Base-by-base conservation (phyloP, 2,797 vertebrate species). In the Lithobates pipiens region DNA sequence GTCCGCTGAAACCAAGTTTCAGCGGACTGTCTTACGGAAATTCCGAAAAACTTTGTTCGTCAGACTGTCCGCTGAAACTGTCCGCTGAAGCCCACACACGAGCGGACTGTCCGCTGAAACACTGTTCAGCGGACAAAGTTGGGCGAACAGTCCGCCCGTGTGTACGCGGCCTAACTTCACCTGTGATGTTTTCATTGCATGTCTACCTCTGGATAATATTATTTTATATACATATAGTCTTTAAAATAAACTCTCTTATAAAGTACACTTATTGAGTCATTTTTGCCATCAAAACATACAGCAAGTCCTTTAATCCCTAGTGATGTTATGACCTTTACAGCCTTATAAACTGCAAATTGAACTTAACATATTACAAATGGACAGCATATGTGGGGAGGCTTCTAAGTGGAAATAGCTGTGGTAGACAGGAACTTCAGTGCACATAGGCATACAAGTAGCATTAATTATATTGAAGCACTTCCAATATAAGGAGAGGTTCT, bases 401-500 rank as follows among this genome's bases (percentile, higher is more conserved):
- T 16, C 23, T 36, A 3, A 8, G 15, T 46, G 63, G 29, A 36
- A 54, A 36, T 57, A 71, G 63, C 32, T 16, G 63, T 4, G 42
- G 27, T 32, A 78, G n/a, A 42, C n/a, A 29, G 36, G 32, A 11
- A 5, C 50, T 67, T 3, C 21, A 32, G 15, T 44, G 13, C 10
- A 39, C 79, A 25, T 27, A 81, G 50, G 15, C 34, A 21, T 73
- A 72, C 69, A 80, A 68, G 27, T 68, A 68, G 57, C 29, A 25
- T 25, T 68, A 54, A 68, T 85, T 54, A 79, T 67, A 63, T 15
- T n/a, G 42, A 50, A 79, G 42, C 63, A 80, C 50, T 21, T 42
- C 21, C 36, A 65, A 25, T 79, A 74, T 44, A 73, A 69, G 44
- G 29, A 85, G 63, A 73, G 27, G 16, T 39, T 72, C 65, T 85